phyloP scores from a whole-genome alignment of 2,797 vertebrate genomes.

The Xenopus petersii region DNA sequence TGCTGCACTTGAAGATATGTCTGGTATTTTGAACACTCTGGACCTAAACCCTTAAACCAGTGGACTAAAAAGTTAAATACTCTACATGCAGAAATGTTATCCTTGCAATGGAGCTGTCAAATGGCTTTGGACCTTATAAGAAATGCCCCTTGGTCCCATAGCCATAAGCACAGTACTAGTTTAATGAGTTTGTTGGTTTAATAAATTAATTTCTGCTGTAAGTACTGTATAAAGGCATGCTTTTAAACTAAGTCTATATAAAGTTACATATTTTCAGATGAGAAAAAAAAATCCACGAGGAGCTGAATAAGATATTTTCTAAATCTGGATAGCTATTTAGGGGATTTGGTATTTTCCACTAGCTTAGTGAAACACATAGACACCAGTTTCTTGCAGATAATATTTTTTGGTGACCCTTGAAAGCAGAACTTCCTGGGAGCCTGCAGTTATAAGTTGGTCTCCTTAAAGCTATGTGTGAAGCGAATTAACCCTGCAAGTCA shows the following conservation, averaged over 20 bases:
- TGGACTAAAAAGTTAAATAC: neutral
- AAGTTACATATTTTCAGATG: constrained; percentile 16
- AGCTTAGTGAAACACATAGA: constrained; percentile 39
- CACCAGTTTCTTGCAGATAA: constrained; percentile 45
- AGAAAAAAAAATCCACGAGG: constrained; percentile 26
- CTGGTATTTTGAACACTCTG: too few relatives aligned
- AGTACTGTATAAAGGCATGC: constrained; percentile 8
- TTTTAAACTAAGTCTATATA: constrained; percentile 22
- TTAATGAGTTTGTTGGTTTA: neutral
- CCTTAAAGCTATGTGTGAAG: constrained; percentile 16
- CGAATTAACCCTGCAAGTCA: constrained; percentile 22
- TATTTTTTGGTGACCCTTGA: constrained; percentile 39
- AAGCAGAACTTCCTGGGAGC: constrained; percentile 30
- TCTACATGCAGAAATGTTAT: neutral
- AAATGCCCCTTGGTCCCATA: neutral
- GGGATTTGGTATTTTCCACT: constrained; percentile 47
- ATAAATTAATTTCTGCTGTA: neutral
- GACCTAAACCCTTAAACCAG: too few relatives aligned
- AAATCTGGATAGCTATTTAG: constrained; percentile 42
- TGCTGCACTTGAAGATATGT: too few relatives aligned
- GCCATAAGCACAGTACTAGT: neutral
- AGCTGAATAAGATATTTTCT: constrained; percentile 45
- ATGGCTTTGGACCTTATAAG: neutral
- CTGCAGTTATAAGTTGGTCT: constrained; percentile 10
- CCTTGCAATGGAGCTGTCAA: neutral